A percentile compares a stretch with the other conserved stretches of the same genome.
phyloP scores from a whole-genome alignment of 2,113 vertebrate species.

The Alouatta palliata region DNA sequence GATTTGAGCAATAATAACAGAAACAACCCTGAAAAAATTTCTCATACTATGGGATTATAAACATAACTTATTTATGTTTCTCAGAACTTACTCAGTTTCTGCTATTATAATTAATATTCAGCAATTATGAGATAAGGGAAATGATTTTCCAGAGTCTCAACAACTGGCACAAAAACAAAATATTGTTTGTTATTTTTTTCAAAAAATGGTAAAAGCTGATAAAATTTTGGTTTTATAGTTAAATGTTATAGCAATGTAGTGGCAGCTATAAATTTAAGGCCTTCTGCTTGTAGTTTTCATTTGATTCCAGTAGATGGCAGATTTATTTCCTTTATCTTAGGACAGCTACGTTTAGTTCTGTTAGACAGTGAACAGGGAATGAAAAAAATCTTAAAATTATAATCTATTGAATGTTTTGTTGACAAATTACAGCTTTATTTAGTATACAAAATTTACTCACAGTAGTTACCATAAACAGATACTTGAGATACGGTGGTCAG shows the following conservation, averaged over 20 bases:
- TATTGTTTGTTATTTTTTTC: background rate
- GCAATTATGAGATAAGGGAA: background rate
- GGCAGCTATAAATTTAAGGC: background rate
- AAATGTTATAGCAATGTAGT: background rate
- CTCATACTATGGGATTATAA: background rate
- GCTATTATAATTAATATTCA: background rate
- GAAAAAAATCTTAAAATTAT: background rate
- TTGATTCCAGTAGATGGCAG: constrained; percentile 72
- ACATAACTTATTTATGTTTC: constrained; percentile 26
- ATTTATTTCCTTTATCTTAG: constrained; percentile 63
- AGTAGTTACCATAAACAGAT: background rate
- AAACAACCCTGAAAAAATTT: background rate
- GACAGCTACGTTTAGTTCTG: background rate
- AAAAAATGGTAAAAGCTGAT: background rate
- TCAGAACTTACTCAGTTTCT: background rate
- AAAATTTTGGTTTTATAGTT: background rate
- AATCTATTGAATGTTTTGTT: background rate
- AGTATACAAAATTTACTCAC: background rate
- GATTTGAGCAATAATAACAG: background rate
- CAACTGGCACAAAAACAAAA: background rate
- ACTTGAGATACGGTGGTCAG: background rate
- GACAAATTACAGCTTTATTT: background rate
- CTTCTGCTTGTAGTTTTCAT: constrained; percentile 52
- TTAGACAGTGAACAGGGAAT: background rate
- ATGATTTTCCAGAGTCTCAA: background rate